Base-by-base conservation (phyloP, 2,888 invertebrate species). In the Chloromyia formosa region DNA sequence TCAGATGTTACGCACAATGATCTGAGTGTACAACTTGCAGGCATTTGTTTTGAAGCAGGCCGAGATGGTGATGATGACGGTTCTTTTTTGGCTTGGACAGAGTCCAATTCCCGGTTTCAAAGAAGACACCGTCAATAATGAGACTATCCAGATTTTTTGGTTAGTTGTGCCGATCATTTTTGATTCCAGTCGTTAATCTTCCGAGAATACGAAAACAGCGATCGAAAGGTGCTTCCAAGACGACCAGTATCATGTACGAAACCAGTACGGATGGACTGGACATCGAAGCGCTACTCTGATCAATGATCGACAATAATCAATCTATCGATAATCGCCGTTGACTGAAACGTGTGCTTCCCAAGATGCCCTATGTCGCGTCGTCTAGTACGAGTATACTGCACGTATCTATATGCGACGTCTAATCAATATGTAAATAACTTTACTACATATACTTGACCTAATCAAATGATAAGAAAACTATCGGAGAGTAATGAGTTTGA, bases 231-330 rank as follows among this genome's bases (percentile, higher is more conserved):
- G 23, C 14, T 54, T 54, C 23, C 16, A 53, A 54, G 53, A 69
- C 23, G 68, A 69, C 27, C 68, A 23, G 53, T 53, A 54, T 23
- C 68, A 54, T 69, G 54, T 1, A 7, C 16, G 42, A 35, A 18
- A 53, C 22, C n/a, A 35, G 27, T 7, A 35, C 2, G 2, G 27
- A 7, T 35, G 27, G 68, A 18, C 45, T 23, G n/a, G 0, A 66
- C 45, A 53, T 66, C 49, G 66, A 45, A 49, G 66, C 68, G 53
- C 18, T 27, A 23, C 68, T 23, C 53, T 27, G 53, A 62, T 62
- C 62, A 62, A 62, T 62, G 62, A 40, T 35, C 40, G 62, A 62
- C 62, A 62, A 62, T 62, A 62, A 61, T 23, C 68, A 27, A 66
- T 66, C 66, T 27, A 69, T 54, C 53, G 53, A 53, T 69, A 68